Base-by-base conservation (phyloP, 2,113 vertebrate genomes). In the Hylia prasina region DNA sequence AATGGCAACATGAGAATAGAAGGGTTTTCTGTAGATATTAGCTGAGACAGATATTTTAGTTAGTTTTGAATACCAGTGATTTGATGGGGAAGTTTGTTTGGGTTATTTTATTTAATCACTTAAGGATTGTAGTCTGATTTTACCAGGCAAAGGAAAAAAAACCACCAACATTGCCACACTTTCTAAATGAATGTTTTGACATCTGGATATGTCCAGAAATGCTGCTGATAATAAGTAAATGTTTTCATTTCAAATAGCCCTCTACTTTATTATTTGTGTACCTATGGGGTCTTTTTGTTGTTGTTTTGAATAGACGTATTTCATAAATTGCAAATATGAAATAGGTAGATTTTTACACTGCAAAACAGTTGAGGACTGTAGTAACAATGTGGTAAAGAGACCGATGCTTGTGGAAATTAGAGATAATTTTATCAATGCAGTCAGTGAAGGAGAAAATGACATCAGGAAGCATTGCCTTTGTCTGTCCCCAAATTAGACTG, bases 401-500 rank as follows among this genome's bases (percentile, higher is more conserved):
- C 60, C 50, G 40, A 10, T 68, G 77, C 50, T 40, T 71, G 60
- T 94, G 92, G 73, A 85, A 96, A 91, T 87, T 28, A 64, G 39
- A 87, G 73, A 87, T 91, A 79, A 64, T 71, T 94, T 94, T 95
- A 93, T 95, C 93, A 91, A 13, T 85, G 81, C 35, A 87, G 84
- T 95, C 92, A 84, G 39, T 44, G 56, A 93, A 91, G 65, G 40
- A 87, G 87, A 96, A 96, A 93, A 93, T 79, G 11, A 66, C 87
- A 92, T 75, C 51, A 47, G 81, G 73, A 96, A 82, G 19, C 20
- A 30, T 12, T 84, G 87, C 23, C 60, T 94, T 95, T 93, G 56
- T 78, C 47, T 81, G 69, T 73, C 60, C 40, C 10, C 65, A 82
- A 39, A 71, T 84, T 68, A 60, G 64, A 47, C 61, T 50, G 61